Conservation (phyloP, 2,888 invertebrate species). For the Hemaris fuciformis region DNA sequence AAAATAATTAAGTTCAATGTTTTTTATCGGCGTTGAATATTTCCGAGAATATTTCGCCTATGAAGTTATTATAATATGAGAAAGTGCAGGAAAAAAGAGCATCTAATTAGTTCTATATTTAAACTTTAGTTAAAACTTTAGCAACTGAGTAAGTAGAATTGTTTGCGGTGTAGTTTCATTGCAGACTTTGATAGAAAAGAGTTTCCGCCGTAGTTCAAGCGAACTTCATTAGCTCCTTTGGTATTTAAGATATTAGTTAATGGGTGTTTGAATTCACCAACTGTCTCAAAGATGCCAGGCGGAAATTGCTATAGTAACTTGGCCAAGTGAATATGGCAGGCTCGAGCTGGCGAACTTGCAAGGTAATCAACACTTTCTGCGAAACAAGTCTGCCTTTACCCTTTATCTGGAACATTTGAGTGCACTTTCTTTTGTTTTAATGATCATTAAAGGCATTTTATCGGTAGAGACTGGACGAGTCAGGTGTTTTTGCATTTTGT, state of each 20-base stretch:
- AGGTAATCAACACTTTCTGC: not conserved
- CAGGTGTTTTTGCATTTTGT: too few species aligned
- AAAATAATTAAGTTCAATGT: too few species aligned
- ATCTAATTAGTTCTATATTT: not conserved
- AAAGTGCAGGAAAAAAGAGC: not conserved
- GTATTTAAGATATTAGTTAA: not conserved
- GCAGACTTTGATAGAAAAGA: not conserved
- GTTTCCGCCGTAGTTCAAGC: not conserved
- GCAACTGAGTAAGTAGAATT: not conserved
- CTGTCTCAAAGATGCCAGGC: not conserved
- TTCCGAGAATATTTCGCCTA: too few species aligned
- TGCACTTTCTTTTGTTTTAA: too few species aligned
- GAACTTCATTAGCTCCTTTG: not conserved
- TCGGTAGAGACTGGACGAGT: too few species aligned
- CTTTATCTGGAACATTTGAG: not conserved
- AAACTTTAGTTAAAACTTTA: not conserved
- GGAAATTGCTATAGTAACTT: slow-evolving; percentile 17
- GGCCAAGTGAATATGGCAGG: not conserved
- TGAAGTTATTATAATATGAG: too few species aligned
- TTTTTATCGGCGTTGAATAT: too few species aligned
- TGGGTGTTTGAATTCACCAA: not conserved
- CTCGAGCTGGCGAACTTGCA: not conserved
- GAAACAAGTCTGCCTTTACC: not conserved
- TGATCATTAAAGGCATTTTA: too few species aligned
- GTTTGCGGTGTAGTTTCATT: not conserved